A percentile compares a stretch with the other conserved stretches of the same genome.
phyloP scores from a whole-genome alignment of 2,888 invertebrate genomes.

The Machimus atricapillus region DNA sequence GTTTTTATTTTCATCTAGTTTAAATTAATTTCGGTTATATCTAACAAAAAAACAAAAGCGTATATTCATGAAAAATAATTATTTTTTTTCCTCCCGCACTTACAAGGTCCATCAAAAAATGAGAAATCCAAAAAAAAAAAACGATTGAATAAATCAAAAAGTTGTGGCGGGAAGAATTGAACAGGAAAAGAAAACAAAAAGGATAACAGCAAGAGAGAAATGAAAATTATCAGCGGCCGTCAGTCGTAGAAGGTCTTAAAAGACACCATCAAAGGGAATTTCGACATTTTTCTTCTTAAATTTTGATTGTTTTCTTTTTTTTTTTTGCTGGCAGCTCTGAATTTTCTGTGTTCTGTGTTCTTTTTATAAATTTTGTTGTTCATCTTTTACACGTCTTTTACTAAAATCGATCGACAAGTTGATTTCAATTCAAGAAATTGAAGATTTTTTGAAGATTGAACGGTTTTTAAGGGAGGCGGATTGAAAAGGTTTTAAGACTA shows the following conservation, averaged over 20 bases:
- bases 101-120: neutral
- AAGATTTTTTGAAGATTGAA: neutral
- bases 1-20: neutral
- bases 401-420: neutral
- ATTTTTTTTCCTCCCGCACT: neutral
- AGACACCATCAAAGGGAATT: neutral
- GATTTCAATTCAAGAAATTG: neutral
- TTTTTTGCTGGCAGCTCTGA: neutral
- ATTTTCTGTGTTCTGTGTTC: neutral
- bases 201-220: neutral
- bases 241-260: neutral
- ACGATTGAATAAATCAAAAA: neutral
- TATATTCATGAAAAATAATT: conserved; percentile 37
- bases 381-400: neutral
- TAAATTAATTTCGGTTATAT: neutral
- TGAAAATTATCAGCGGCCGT: neutral
- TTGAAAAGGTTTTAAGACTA: too few relatives aligned
- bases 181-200: neutral
- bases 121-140: neutral
- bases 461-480: too few relatives aligned
- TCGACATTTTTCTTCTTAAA: neutral
- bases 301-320: neutral
- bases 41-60: neutral
- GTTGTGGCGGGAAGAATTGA: neutral
- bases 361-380: too few relatives aligned